phyloP scores from a whole-genome alignment of 2,797 vertebrate genomes.

The Acanthornis magna region DNA sequence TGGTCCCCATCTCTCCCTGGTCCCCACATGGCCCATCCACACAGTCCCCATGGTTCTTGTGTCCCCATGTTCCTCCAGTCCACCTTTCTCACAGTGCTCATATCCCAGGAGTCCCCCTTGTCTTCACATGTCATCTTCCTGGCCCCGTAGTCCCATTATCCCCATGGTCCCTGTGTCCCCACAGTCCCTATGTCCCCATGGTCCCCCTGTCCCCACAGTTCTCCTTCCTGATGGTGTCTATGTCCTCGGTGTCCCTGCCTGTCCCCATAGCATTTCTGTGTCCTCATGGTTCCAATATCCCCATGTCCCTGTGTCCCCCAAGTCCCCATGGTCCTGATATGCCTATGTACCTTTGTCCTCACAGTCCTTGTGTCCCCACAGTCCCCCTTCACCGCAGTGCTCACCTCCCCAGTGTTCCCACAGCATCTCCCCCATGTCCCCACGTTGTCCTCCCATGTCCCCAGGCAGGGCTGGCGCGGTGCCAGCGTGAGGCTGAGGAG shows the following conservation, averaged over 20 bases:
- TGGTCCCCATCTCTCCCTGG: background rate
- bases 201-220: too few species aligned
- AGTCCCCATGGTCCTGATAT: background rate
- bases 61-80: background rate
- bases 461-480: constrained; percentile 38
- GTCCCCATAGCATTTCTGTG: too few species aligned
- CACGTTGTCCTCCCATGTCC: background rate
- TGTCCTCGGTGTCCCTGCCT: too few species aligned
- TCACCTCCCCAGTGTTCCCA: too few species aligned
- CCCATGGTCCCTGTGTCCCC: background rate
- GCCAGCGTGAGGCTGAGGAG: constrained; percentile 62
- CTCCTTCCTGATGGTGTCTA: too few species aligned
- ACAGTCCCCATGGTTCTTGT: too few species aligned
- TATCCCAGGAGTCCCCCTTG: too few species aligned
- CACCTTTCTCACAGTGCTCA: too few species aligned
- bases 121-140: too few species aligned
- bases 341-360: background rate
- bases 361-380: too few species aligned
- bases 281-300: background rate
- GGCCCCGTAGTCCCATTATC: background rate
- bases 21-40: background rate
- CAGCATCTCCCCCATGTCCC: background rate
- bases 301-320: background rate
- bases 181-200: background rate
- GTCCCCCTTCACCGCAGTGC: background rate